A percentile compares a stretch with the other conserved stretches of the same genome.
Conservation (phyloP, 2,888 invertebrate genomes). For the Drosophila anomalata region DNA sequence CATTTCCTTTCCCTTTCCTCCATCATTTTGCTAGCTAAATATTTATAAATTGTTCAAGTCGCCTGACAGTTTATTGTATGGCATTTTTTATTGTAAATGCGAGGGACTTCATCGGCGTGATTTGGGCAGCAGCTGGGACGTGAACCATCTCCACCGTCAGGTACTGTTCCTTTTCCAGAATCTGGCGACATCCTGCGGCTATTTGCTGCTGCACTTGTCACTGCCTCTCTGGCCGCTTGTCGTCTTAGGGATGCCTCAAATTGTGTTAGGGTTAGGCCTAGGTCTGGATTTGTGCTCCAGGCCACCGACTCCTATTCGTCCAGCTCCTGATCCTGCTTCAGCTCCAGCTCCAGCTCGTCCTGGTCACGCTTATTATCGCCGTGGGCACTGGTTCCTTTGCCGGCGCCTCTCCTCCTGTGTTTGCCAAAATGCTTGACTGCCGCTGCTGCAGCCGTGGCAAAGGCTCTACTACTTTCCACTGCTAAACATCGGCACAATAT, state of each 20-base stretch:
- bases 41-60: slow-evolving; percentile 81
- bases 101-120: slow-evolving; percentile 58
- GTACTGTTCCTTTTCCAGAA: neutral
- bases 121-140: slow-evolving; percentile 27
- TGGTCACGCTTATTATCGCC: slow-evolving; percentile 77
- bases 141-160: neutral
- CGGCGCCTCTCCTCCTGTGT: slow-evolving; percentile 62
- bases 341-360: slow-evolving; percentile 36
- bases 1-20: slow-evolving; percentile 43
- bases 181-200: slow-evolving; percentile 55
- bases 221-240: slow-evolving; percentile 51
- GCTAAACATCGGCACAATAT: slow-evolving; percentile 78
- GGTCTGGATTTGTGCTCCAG: slow-evolving; percentile 57
- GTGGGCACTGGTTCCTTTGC: slow-evolving; percentile 65
- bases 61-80: slow-evolving; percentile 45
- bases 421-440: slow-evolving; percentile 76
- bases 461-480: slow-evolving; percentile 38
- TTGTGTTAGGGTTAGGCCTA: slow-evolving; percentile 73
- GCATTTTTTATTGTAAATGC: slow-evolving; percentile 43
- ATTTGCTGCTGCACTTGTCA: slow-evolving; percentile 74
- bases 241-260: slow-evolving; percentile 71
- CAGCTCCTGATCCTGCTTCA: slow-evolving; percentile 14
- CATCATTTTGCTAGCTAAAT: slow-evolving; percentile 69
- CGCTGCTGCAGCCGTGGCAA: slow-evolving; percentile 38
- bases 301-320: slow-evolving; percentile 42